These are phyloP conservation scores for cattle (Bos taurus) DNA, from an alignment of 2,113 vertebrate species.

Conservation along the genomic window ARS-UCD2.0 NC_037337.1:13206001-13206500, in stretches of 20 bases:
- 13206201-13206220: not conserved
- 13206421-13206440: not conserved
- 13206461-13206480: not conserved
- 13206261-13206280: conserved; percentile 2
- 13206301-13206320: not conserved
- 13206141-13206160: not conserved
- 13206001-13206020: not conserved
- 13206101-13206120: not conserved
- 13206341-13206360: not conserved
- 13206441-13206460: not conserved
- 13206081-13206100: not conserved
- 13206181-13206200: not conserved
- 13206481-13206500: not conserved
- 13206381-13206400: not conserved
- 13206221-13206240: not conserved
- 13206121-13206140: not conserved
- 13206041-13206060: too few relatives aligned
- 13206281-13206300: not conserved
- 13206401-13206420: not conserved
- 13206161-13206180: not conserved
- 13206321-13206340: not conserved
- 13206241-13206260: not conserved
- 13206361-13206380: not conserved
- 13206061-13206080: not conserved
- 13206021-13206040: not conserved